Evolutionary conservation across 2,113 vertebrate genomes (phyloP).

Genomic region (Syngnathus scovelli): DNA sequence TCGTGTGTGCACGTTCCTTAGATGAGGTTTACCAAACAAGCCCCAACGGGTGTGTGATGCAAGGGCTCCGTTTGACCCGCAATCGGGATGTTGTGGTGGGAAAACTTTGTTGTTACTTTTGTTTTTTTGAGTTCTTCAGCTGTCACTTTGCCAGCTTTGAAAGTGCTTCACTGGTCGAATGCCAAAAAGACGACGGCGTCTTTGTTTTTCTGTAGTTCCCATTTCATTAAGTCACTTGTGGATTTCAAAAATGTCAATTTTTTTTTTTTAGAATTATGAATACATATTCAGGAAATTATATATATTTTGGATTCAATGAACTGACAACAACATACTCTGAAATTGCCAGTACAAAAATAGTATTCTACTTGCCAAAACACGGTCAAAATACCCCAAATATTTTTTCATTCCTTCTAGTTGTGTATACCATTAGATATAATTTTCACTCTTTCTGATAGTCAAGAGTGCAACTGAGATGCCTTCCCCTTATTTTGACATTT

Average conservation of each 20-base stretch:
- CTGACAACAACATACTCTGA: too few species aligned
- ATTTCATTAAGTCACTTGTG: too few species aligned
- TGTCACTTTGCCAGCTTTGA: background rate
- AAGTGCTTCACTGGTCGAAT: background rate
- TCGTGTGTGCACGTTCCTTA: background rate
- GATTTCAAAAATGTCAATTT: too few species aligned
- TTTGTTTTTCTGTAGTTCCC: background rate
- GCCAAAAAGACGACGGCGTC: background rate
- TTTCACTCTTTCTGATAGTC: conserved; percentile 30
- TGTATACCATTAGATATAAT: conserved; percentile 15
- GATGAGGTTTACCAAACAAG: background rate
- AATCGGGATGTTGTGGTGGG: background rate
- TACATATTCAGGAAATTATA: background rate
- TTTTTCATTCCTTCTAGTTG: background rate
- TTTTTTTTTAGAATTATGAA: too few species aligned
- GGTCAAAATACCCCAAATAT: too few species aligned
- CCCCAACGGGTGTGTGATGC: background rate
- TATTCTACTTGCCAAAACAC: too few species aligned
- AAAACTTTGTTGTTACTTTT: background rate
- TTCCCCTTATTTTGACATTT: conserved; percentile 53
- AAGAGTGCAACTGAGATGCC: conserved; percentile 17
- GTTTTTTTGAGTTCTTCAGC: background rate
- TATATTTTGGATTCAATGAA: background rate
- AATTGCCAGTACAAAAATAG: too few species aligned
- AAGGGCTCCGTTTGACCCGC: background rate